Percentiles rank a stretch among this genome's conserved stretches.
Conservation (phyloP, 2,113 vertebrate species). For the Crotophaga sulcirostris region DNA sequence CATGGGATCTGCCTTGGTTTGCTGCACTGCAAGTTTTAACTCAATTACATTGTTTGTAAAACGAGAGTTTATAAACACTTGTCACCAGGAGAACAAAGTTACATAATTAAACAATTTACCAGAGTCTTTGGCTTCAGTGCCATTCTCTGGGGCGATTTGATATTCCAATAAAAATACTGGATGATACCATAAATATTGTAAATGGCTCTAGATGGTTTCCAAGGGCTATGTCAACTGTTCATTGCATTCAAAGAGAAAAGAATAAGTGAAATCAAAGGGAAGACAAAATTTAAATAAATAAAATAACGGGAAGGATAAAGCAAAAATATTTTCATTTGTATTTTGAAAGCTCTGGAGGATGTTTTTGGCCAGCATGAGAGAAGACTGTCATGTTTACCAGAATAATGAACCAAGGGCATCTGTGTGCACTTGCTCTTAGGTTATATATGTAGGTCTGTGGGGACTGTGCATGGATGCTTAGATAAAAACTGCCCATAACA, state of each 20-base stretch:
- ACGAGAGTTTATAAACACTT: not conserved
- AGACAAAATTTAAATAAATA: constrained; percentile 50
- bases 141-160: constrained; percentile 1
- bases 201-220: constrained; percentile 35
- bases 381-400: not conserved
- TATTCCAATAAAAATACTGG: constrained; percentile 28
- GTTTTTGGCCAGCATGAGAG: not conserved
- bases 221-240: constrained; percentile 31
- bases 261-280: not conserved
- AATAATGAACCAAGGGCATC: accelerated
- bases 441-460: not conserved
- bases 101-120: not conserved
- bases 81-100: constrained; percentile 6
- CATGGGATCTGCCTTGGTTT: not conserved
- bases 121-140: not conserved
- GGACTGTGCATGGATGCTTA: not conserved
- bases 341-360: constrained; percentile 18
- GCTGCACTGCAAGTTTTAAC: not conserved
- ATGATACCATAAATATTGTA: constrained; percentile 51
- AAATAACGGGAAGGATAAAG: not conserved
- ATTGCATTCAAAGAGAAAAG: not conserved
- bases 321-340: constrained; percentile 45
- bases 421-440: not conserved
- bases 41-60: not conserved
- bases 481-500: not conserved